phyloP scores from a whole-genome alignment of 92 coral and sea anemone species.

The Phymanthus crucifer region DNA sequence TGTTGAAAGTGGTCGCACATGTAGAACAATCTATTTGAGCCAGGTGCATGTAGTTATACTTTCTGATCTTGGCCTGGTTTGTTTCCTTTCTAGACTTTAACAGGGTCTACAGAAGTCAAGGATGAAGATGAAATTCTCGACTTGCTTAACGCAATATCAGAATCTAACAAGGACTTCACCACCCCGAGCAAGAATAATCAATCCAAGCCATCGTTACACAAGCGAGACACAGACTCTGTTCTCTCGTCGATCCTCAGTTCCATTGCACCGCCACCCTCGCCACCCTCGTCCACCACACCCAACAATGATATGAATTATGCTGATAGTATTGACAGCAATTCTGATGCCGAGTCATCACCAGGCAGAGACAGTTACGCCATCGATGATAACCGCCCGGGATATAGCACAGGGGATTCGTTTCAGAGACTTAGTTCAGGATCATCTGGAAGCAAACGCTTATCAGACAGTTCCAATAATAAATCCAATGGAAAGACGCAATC shows the following conservation, averaged over 20 bases:
- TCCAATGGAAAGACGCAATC: background rate
- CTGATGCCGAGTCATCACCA: slow-evolving; percentile 9
- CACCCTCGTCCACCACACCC: background rate
- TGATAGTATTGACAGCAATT: slow-evolving; percentile 26
- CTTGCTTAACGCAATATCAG: slow-evolving; percentile 66
- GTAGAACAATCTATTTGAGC: too few species aligned
- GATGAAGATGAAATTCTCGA: slow-evolving; percentile 80
- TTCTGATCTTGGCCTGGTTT: background rate
- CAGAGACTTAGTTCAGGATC: slow-evolving; percentile 30
- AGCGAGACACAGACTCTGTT: slow-evolving; percentile 74
- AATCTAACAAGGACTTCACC: slow-evolving; percentile 24
- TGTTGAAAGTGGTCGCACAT: too few species aligned
- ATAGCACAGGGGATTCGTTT: slow-evolving; percentile 22
- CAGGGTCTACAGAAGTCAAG: slow-evolving; percentile 45
- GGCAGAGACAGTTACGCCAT: background rate
- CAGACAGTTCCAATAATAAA: slow-evolving; percentile 33
- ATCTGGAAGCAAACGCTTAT: slow-evolving; percentile 25
- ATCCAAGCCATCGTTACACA: slow-evolving; percentile 47
- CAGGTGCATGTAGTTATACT: too few species aligned
- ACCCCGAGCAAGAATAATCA: slow-evolving; percentile 35
- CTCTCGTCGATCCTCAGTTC: slow-evolving; percentile 63
- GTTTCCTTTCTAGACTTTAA: slow-evolving; percentile 50
- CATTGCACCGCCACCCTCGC: slow-evolving; percentile 23
- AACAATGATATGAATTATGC: background rate
- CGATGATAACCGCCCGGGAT: slow-evolving; percentile 14